A percentile compares a stretch with the other conserved stretches of the same genome.
Evolutionary conservation across 2,797 vertebrate species (phyloP).

Genomic region (Smutsia gigantea): DNA sequence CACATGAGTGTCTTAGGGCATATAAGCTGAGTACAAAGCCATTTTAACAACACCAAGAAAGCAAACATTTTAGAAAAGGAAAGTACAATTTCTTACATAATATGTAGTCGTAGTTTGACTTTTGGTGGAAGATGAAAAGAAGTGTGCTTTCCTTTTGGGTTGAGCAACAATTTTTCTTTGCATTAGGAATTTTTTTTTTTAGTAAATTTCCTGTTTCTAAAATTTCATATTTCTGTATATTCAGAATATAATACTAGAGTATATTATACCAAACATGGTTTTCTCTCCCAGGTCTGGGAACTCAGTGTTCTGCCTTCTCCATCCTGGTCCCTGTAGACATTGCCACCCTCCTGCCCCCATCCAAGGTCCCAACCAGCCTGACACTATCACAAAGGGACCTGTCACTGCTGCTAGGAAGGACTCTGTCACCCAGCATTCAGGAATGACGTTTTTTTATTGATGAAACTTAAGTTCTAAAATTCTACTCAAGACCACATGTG

Average conservation of each 20-base stretch:
- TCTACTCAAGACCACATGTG: neutral
- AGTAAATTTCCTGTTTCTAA: neutral
- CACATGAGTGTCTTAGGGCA: neutral
- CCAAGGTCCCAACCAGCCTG: neutral
- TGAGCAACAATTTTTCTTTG: conserved; percentile 25
- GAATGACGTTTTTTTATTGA: neutral
- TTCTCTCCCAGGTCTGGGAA: neutral
- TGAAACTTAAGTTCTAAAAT: conserved; percentile 8
- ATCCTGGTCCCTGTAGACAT: neutral
- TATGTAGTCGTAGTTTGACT: neutral
- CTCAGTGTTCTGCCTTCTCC: neutral
- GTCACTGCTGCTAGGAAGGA: neutral
- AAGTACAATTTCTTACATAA: neutral
- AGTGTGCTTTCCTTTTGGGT: neutral
- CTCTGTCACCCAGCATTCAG: neutral
- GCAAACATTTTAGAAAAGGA: neutral
- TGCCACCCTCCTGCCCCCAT: fast-evolving
- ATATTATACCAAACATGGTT: neutral
- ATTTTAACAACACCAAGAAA: conserved; percentile 1
- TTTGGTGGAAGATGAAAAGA: neutral
- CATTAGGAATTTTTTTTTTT: neutral
- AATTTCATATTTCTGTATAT: neutral
- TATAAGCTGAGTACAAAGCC: neutral
- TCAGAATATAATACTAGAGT: neutral
- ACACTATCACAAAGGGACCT: neutral